Conservation (phyloP, 2,797 vertebrate species). For the Schizopygopsis pylzovi region DNA sequence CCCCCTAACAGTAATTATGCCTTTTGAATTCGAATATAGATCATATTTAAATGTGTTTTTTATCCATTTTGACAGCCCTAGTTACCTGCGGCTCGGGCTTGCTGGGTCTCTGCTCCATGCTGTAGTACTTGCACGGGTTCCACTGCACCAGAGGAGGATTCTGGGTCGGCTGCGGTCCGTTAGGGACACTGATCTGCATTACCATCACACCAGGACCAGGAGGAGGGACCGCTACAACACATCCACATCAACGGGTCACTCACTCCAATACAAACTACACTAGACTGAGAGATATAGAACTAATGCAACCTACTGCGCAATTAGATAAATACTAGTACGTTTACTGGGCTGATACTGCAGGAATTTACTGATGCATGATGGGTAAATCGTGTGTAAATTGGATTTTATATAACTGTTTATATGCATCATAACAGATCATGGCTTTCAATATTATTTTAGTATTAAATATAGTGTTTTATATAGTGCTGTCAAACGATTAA, state of each 20-base stretch:
- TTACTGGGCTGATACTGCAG: background rate
- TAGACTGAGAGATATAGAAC: background rate
- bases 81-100: slow-evolving; percentile 87
- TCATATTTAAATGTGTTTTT: no score
- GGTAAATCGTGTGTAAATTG: background rate
- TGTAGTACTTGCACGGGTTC: slow-evolving; percentile 99
- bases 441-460: background rate
- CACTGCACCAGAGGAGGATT: slow-evolving; percentile 94
- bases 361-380: background rate
- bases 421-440: background rate
- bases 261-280: background rate
- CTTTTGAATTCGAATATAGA: no score
- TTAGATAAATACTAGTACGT: background rate
- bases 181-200: slow-evolving; percentile 98
- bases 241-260: background rate
- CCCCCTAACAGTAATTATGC: no score
- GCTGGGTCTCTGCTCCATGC: slow-evolving; percentile 91
- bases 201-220: slow-evolving; percentile 94
- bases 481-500: no score
- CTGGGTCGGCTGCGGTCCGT: slow-evolving; percentile 91
- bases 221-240: slow-evolving; percentile 86
- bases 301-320: background rate
- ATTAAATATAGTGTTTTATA: background rate
- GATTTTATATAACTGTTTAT: background rate
- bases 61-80: no score